Evolutionary conservation across 2,888 invertebrate species (phyloP).

Genomic region (Meandrusa payeni): DNA sequence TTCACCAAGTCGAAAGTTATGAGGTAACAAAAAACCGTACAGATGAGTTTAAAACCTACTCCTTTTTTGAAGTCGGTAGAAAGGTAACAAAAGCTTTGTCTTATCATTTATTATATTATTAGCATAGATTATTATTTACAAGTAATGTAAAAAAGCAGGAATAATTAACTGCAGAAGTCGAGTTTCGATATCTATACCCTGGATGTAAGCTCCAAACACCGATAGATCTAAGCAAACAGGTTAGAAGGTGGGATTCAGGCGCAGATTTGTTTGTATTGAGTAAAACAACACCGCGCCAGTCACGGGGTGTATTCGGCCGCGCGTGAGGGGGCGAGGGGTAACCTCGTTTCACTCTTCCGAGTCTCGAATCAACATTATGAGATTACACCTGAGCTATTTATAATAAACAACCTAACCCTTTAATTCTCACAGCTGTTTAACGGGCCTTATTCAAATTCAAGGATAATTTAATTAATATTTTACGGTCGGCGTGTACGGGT

Average conservation of each 20-base stretch:
- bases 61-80: too few species aligned
- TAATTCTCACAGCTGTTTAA: not conserved
- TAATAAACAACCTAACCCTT: constrained; percentile 1
- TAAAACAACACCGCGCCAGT: constrained; percentile 2
- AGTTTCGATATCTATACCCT: not conserved
- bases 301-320: not conserved
- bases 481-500: too few species aligned
- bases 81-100: too few species aligned
- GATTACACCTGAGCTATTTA: not conserved
- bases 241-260: constrained; percentile 5
- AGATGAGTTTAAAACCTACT: too few species aligned
- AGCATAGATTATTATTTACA: too few species aligned
- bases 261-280: constrained; percentile 16
- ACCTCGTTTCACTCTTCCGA: not conserved
- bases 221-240: constrained; percentile 7
- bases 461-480: too few species aligned
- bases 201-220: not conserved
- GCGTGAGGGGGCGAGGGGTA: not conserved
- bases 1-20: too few species aligned
- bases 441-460: not conserved
- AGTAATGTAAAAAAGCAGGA: too few species aligned
- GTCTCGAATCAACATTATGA: not conserved
- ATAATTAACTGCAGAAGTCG: too few species aligned
- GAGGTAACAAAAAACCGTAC: too few species aligned
- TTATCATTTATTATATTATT: too few species aligned